These are phyloP conservation scores for Ophioderma brevispina DNA, from an alignment of 35 echinoderm and acorn worm genomes.

Conservation along the genomic window DNA sequence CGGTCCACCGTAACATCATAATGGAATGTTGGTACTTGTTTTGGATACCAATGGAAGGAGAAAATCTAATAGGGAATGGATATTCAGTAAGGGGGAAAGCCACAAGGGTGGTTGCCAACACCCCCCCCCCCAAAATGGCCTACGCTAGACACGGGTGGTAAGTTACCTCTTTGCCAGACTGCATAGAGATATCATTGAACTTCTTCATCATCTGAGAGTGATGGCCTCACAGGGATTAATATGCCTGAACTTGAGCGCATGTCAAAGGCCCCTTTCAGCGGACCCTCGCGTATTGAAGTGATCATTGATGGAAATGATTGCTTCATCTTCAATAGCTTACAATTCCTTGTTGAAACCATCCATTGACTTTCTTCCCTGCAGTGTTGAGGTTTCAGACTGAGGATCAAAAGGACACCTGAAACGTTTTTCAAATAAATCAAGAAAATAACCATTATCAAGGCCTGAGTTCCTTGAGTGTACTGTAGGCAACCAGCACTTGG, in stretches of 20 bases:
- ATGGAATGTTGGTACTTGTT: too few species aligned
- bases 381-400: conserved; percentile 74
- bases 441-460: too few species aligned
- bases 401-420: conserved; percentile 97
- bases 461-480: too few species aligned
- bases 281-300: conserved; percentile 97
- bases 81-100: too few species aligned
- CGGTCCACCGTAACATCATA: too few species aligned
- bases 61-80: too few species aligned
- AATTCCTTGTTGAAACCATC: conserved; percentile 99
- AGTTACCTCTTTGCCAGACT: conserved; percentile 99
- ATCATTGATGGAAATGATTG: conserved; percentile 98
- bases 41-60: too few species aligned
- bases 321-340: conserved; percentile 94
- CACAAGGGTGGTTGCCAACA: too few species aligned
- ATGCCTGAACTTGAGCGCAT: conserved; percentile 95
- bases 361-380: conserved; percentile 92
- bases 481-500: too few species aligned
- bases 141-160: too few species aligned
- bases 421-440: too few species aligned
- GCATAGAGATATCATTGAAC: conserved; percentile 96
- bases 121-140: too few species aligned
- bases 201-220: conserved; percentile 99
- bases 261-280: conserved; percentile 98
- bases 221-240: conserved; percentile 93